Evolutionary conservation across 2,113 vertebrate species (phyloP), one percentile per base, ranked within the genome.

Genomic region (Opisthocomus hoazin): DNA sequence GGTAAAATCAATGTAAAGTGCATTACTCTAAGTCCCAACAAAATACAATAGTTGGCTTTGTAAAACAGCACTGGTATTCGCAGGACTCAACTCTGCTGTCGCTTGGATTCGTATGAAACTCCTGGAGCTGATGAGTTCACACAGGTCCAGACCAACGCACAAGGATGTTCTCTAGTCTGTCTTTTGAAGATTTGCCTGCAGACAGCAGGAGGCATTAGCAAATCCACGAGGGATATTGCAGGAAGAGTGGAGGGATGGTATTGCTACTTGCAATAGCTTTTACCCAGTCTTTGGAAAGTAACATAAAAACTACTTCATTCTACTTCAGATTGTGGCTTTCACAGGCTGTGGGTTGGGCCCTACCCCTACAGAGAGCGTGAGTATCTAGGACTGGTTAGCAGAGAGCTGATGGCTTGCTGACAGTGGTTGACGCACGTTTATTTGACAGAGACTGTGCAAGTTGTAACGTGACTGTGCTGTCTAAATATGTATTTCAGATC

Each of bases 1-100:
- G 87, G 91, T 88, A 89, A 97, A 96, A 97, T 97, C 96, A 90
- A 97, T 97, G 85, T 91, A 87, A 97, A 97, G 94, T 57, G 58
- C 90, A 94, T 96, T 96, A 95, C 81, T 97, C 70, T 78, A 75
- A 92, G 91, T 96, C 73, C 32, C 56, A 80, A 65, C 64, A 84
- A 94, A 95, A 89, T 85, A 64, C 89, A 94, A 82, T 12, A 6
- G 6, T 70, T 63, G 46, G 46, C 41, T 91, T 87, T 93, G 77
- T 83, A 75, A 87, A 94, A 45, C 37, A 91, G 63, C 45, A 12
- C 79, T 61, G 48, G 29, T 95, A n/a, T 87, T 86, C 10, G 6
- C 76, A 80, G 91, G 93, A 71, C 89, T 80, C 36, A 82, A 83
- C 78, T 94, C 54, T 50, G 57, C 68, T 92, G 53, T 86, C 58